Base-by-base conservation (phyloP, 2,888 invertebrate species). In the Trissolcus japonicus region DNA sequence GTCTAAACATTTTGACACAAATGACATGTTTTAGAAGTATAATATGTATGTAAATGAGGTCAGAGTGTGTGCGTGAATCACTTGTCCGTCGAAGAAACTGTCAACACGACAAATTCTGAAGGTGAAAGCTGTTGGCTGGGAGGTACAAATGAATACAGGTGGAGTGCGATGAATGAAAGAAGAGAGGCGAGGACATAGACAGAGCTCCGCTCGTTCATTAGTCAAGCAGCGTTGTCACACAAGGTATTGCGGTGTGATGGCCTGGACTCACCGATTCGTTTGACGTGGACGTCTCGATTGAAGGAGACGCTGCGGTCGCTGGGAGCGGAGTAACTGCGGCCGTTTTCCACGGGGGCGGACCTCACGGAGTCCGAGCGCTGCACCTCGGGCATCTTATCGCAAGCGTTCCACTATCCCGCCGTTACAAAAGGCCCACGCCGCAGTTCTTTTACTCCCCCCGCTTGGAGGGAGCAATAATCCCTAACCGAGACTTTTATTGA, bases 251-350 rank as follows among this genome's bases (percentile, higher is more conserved):
- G 83, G 86, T 85, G 85, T 82, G 82, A 82, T 83, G 83, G 84
- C 84, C 85, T 84, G 83, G 85, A 90, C 94, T 93, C 93, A 95
- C 95, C 95, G 91, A 95, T 95, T 91, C 95, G 92, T 90, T 96
- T 96, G 88, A 96, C 94, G 91, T 95, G 95, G 86, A 96, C 95
- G 92, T 95, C 95, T 90, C 95, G 92, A 92, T 96, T 95, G 92
- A 96, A 96, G 89, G 95, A 96, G 86, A 96, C 96, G 85, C 93
- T 92, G 82, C 91, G 94, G 90, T 93, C 94, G 90, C 89, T 89
- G 82, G 86, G 87, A 69, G 78, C 72, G 78, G 82, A 72, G 80
- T 79, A 72, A 78, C 76, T 82, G 75, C 79, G 80, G 72, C 80
- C 72, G 74, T 80, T 79, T 50, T 79, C 83, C 78, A 80, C 83